Base-by-base conservation (phyloP, 2,797 vertebrate genomes). In the Pipistrellus nathusii region DNA sequence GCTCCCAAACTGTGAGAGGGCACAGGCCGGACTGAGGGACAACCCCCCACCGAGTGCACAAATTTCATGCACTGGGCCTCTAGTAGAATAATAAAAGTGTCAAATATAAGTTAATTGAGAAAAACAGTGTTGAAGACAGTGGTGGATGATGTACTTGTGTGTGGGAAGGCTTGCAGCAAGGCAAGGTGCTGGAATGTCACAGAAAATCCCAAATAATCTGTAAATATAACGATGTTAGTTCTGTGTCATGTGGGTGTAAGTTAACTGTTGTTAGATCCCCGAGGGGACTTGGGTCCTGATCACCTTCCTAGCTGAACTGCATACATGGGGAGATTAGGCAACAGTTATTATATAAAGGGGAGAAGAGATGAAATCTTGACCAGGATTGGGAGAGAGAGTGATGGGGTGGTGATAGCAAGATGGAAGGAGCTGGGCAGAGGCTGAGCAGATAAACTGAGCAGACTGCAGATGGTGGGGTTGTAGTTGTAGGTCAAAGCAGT, bases 61-160 rank as follows among this genome's bases (percentile, higher is more conserved):
- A 27, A 59, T 59, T 59, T 59, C 4, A 59, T 59, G 25, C 11
- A 27, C 11, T 4, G 11, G 55, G 25, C 57, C 57, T 27, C 25
- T 59, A 27, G 1, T 71, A 72, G 71, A 87, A 75, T 53, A 64
- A 69, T 55, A 30, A 46, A 25, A 59, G 30, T 71, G 18, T 51
- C 51, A 94, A 57, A 88, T 46, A 88, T 9, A 48, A 89, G 55
- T 83, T 86, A 94, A 38, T 11, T 27, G 8, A 90, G 90, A 91
- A 38, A 38, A 59, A 83, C 84, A 32, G 11, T 51, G 21, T 85
- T 76, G 51, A 53, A 48, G 53, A 64, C 59, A 5, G 73, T 51
- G 41, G 9, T 48, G 3, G 66, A 6, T 81, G 10, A 18, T 91
- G 23, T 75, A 32, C 71, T 75, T 76, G 6, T 38, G 30, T 44